Evolutionary conservation across 1,140 invertebrate species (phyloP).

Genomic region (Drosophila eugracilis): DNA sequence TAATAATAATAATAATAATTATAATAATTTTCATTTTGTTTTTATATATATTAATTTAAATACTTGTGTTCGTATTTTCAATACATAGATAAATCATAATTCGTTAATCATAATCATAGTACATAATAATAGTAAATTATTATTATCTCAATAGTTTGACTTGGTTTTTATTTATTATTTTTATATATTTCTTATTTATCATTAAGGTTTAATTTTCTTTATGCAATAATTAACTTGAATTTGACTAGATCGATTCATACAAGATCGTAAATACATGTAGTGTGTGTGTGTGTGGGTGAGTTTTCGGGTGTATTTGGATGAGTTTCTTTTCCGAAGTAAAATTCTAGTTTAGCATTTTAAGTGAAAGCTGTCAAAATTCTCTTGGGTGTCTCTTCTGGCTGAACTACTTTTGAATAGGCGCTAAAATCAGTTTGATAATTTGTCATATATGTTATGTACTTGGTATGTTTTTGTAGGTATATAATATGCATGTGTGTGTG

Average conservation of each 20-base stretch:
- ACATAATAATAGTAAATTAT: conserved; percentile 68
- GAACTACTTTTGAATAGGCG: conserved; percentile 67
- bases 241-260: conserved; percentile 80
- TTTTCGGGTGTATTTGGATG: conserved; percentile 37
- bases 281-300: too few relatives aligned
- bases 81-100: conserved; percentile 66
- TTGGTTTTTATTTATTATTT: too few relatives aligned
- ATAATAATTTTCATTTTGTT: conserved; percentile 37
- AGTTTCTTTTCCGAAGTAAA: conserved; percentile 64
- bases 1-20: conserved; percentile 69
- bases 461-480: conserved; percentile 54
- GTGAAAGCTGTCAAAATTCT: conserved; percentile 58
- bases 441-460: conserved; percentile 64
- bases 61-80: conserved; percentile 77
- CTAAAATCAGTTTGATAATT: conserved; percentile 76
- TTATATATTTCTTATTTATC: conserved; percentile 47
- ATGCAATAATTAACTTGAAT: conserved; percentile 83
- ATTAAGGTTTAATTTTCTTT: conserved; percentile 54
- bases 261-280: conserved; percentile 78
- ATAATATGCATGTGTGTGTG: conserved; percentile 42
- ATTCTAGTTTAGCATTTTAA: conserved; percentile 74
- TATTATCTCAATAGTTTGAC: conserved; percentile 82
- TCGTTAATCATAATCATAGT: conserved; percentile 59
- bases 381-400: conserved; percentile 41
- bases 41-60: conserved; percentile 59